Conservation (phyloP, 1,140 invertebrate genomes). For the Phthorimaea operculella region DNA sequence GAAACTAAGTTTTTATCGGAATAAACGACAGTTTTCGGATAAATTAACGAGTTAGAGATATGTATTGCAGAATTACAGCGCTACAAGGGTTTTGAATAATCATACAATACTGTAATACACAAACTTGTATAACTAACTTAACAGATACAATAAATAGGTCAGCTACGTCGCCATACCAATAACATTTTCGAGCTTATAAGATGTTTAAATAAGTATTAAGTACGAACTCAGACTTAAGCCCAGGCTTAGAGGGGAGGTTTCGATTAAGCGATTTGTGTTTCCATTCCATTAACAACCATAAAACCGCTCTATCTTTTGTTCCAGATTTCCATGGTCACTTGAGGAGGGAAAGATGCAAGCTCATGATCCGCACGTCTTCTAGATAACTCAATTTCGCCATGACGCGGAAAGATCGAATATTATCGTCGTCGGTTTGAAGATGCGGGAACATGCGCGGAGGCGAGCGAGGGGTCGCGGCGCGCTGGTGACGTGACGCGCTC, state of each 20-base stretch:
- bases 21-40: slow-evolving; percentile 11
- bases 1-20: slow-evolving; percentile 13
- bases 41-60: not conserved
- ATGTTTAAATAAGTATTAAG: too few species aligned
- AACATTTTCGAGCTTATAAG: too few species aligned
- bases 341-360: slow-evolving; percentile 3
- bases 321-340: slow-evolving; percentile 18
- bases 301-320: slow-evolving; percentile 11
- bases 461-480: slow-evolving; percentile 21
- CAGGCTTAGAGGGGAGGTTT: too few species aligned
- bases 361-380: not conserved
- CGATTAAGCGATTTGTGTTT: too few species aligned
- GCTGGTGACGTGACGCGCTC: slow-evolving; percentile 44
- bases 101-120: too few species aligned
- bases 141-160: too few species aligned
- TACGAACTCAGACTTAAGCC: too few species aligned
- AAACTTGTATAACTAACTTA: too few species aligned
- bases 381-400: slow-evolving; percentile 16
- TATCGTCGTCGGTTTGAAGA: slow-evolving; percentile 26
- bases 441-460: slow-evolving; percentile 31
- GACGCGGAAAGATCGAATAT: slow-evolving; percentile 27
- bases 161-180: too few species aligned
- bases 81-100: too few species aligned
- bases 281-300: too few species aligned
- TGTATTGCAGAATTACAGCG: too few species aligned